Percentiles rank a stretch among this genome's conserved stretches.
Conservation (phyloP, 2,888 invertebrate genomes). For the Acrocera orbiculus region DNA sequence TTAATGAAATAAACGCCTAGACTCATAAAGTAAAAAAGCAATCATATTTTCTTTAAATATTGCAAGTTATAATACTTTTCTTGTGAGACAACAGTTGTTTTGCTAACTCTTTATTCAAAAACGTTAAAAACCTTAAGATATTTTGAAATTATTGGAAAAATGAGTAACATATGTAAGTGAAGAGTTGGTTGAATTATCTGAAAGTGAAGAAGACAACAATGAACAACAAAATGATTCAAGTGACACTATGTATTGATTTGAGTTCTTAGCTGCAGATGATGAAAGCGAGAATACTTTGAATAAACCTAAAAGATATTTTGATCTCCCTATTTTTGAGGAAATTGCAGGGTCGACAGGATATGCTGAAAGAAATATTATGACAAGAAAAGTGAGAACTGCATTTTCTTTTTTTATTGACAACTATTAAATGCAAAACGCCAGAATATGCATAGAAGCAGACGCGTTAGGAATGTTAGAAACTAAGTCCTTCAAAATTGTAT, state of each 20-base stretch:
- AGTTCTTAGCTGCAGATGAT: no score
- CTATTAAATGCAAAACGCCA: background rate
- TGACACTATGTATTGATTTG: no score
- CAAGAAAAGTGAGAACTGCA: background rate
- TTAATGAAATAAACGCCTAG: no score
- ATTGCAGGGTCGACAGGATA: background rate
- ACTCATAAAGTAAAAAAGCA: no score
- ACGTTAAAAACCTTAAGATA: background rate
- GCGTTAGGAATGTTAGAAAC: slow-evolving; percentile 1
- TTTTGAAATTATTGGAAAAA: slow-evolving; percentile 2
- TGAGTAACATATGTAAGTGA: slow-evolving; percentile 1
- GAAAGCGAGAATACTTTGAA: no score
- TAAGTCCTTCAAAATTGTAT: background rate
- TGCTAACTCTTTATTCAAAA: slow-evolving; percentile 2
- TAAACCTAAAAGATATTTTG: no score
- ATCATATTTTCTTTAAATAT: slow-evolving; percentile 1
- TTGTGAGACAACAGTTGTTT: slow-evolving; percentile 1
- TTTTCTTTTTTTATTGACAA: background rate
- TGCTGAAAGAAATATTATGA: background rate
- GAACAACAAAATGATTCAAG: background rate
- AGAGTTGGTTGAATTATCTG: background rate
- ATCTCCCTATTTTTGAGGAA: background rate
- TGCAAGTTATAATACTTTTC: slow-evolving; percentile 2
- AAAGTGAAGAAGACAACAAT: background rate
- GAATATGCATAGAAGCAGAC: background rate